Evolutionary conservation across 2,113 vertebrate species (phyloP), one percentile per base, ranked within the genome.

Genomic region (Pachypanchax playfairii): DNA sequence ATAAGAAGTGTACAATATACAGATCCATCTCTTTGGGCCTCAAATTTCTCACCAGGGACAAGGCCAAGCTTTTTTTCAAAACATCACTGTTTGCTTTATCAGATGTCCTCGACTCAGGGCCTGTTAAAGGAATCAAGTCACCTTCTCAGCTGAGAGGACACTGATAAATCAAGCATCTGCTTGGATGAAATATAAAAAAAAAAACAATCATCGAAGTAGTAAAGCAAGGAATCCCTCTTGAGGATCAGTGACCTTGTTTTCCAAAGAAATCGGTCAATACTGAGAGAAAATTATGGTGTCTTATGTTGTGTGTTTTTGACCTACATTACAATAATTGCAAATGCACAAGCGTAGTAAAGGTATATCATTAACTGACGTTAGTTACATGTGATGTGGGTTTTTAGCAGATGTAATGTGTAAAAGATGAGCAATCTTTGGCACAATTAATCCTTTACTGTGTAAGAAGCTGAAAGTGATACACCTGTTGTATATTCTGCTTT

Each of bases 191-290:
- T 65, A 80, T 59, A 64, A 69, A 63, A 77, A 84, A 75, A 69
- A 63, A 77, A 84, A 75, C 76, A 81, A 77, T 79, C 44, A 35
- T 53, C 54, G 60, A 66, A 48, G 57, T 58, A 58, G 73, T 81
- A 72, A 73, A 77, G 73, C 68, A 55, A 72, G 54, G 73, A 77
- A 80, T 87, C 77, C 78, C 82, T 77, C 66, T 58, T 0, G 83
- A 87, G 83, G 65, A 79, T 80, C 69, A 24, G 56, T 78, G 82
- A 82, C 85, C 82, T 78, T 83, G 77, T 87, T 89, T 83, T 67
- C 35, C 48, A 41, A 21, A 77, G 57, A 83, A 82, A 55, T 77
- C 73, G 71, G 79, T 75, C 75, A 73, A 82, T 79, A 85, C 12
- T 39, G 62, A 41, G 61, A 36, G 61, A 69, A 70, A 67, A 76